A percentile compares a stretch with the other conserved stretches of the same genome.
These are phyloP conservation scores for Harpegnathos saltator DNA, from an alignment of 1,140 invertebrate species.

Conservation along the genomic window DNA sequence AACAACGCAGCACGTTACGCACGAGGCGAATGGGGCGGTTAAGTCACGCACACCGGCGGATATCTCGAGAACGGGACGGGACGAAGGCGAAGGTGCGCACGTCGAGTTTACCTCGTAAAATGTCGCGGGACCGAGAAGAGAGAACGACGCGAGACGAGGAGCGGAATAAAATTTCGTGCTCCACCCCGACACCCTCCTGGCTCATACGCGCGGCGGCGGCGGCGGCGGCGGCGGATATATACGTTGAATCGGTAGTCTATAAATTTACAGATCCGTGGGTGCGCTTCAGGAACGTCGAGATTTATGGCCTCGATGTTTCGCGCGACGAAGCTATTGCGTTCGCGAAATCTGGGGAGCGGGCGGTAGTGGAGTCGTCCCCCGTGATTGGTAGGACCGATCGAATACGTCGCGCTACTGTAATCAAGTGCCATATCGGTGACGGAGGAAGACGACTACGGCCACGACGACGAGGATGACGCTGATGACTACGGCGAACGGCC, in stretches of 20 bases:
- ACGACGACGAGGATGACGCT: background rate
- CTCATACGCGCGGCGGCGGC: too few species aligned
- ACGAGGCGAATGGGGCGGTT: too few species aligned
- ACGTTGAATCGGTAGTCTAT: background rate
- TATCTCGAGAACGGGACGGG: too few species aligned
- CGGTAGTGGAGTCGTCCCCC: constrained; percentile 16
- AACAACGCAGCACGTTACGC: too few species aligned
- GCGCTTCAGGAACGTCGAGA: constrained; percentile 16
- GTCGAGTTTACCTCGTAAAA: background rate
- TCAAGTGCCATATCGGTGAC: constrained; percentile 68
- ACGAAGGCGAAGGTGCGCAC: too few species aligned
- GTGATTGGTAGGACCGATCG: constrained; percentile 43
- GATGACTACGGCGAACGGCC: too few species aligned
- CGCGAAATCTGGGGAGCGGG: constrained; percentile 19
- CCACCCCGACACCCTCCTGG: background rate
- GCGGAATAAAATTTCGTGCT: background rate
- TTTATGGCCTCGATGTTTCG: constrained; percentile 41
- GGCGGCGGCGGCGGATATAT: too few species aligned
- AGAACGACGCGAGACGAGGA: background rate
- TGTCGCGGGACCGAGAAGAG: background rate
- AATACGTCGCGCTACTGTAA: constrained; percentile 48
- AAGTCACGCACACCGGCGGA: too few species aligned
- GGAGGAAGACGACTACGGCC: constrained; percentile 43
- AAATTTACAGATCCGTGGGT: constrained; percentile 31
- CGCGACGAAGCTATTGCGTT: constrained; percentile 15